These are phyloP conservation scores for Diarsia rubi DNA, from an alignment of 2,888 invertebrate species.

Conservation along the genomic window DNA sequence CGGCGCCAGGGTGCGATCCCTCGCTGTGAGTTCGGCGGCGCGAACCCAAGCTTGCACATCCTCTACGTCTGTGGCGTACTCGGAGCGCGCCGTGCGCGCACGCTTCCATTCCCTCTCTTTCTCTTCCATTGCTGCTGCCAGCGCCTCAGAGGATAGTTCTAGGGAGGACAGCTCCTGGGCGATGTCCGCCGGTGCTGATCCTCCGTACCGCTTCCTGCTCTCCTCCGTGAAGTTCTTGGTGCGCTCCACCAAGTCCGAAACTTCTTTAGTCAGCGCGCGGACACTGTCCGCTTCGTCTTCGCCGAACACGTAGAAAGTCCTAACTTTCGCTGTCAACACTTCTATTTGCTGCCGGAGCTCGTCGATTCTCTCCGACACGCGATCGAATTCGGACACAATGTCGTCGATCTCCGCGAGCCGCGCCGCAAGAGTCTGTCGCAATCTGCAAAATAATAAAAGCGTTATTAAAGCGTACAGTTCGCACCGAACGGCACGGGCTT, in stretches of 20 bases:
- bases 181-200: conserved; percentile 94
- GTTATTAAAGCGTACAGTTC: conserved; percentile 75
- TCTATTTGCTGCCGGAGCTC: conserved; percentile 93
- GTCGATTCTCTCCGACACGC: conserved; percentile 93
- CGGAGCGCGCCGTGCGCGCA: conserved; percentile 95
- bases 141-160: conserved; percentile 95
- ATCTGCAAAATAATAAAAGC: conserved; percentile 91
- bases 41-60: conserved; percentile 96
- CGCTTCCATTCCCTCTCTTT: conserved; percentile 97
- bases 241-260: conserved; percentile 90
- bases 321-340: conserved; percentile 92
- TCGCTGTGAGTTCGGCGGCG: conserved; percentile 95
- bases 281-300: conserved; percentile 93
- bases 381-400: conserved; percentile 94
- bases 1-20: conserved; percentile 95
- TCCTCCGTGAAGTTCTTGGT: conserved; percentile 91
- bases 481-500: conserved; percentile 73
- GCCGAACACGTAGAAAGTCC: conserved; percentile 94
- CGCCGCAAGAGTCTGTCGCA: conserved; percentile 94
- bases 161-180: conserved; percentile 95
- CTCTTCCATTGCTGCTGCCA: conserved; percentile 95
- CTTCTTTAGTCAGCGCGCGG: conserved; percentile 90
- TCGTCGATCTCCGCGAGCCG: conserved; percentile 94
- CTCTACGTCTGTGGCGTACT: conserved; percentile 95
- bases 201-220: conserved; percentile 92